Conservation (phyloP, 2,113 vertebrate genomes). For the Chaetops frenatus region DNA sequence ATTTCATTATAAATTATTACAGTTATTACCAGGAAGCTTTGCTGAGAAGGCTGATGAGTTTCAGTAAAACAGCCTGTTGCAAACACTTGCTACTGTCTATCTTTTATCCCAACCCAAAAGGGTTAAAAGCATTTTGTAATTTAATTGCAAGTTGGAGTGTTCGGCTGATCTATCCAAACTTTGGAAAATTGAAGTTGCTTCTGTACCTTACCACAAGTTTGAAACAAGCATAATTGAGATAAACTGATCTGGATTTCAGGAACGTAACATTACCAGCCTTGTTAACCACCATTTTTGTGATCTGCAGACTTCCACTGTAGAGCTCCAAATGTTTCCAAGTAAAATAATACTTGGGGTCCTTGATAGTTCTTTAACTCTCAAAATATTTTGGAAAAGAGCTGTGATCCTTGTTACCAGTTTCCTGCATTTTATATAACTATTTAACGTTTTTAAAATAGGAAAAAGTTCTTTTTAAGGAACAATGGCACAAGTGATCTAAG, state of each 20-base stretch:
- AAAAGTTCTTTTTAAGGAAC: not conserved
- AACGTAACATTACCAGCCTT: not conserved
- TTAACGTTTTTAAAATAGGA: not conserved
- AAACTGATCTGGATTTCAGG: not conserved
- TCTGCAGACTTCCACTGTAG: not conserved
- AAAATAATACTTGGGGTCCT: not conserved
- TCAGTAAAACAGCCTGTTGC: not conserved
- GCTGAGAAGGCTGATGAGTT: not conserved
- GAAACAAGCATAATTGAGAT: not conserved
- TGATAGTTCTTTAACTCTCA: not conserved
- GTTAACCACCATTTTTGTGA: not conserved
- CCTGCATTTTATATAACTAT: not conserved
- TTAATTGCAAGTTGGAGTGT: not conserved
- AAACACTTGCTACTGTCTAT: not conserved
- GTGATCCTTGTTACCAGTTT: not conserved
- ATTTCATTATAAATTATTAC: not conserved
- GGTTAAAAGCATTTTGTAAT: not conserved
- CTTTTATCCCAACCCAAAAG: not conserved
- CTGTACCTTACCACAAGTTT: not conserved
- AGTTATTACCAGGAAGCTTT: not conserved
- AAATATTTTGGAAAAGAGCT: not conserved
- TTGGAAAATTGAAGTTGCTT: not conserved
- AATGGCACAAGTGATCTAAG: not conserved
- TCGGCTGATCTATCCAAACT: not conserved
- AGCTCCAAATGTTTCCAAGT: not conserved